Conservation (phyloP, 1,140 invertebrate genomes). For the Megathymus violae region DNA sequence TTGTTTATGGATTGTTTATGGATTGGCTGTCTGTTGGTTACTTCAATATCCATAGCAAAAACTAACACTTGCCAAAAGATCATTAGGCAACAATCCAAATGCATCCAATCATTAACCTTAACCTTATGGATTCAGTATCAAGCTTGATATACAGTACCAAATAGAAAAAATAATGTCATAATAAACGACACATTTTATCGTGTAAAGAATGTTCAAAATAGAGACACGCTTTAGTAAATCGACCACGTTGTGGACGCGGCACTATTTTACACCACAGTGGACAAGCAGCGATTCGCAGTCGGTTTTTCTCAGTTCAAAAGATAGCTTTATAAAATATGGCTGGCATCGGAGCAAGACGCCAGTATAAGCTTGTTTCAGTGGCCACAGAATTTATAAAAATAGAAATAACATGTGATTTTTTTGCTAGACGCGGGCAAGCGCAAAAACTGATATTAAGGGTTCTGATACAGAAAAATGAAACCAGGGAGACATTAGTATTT, state of each 20-base stretch:
- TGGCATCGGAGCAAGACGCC: slow-evolving; percentile 31
- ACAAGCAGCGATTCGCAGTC: slow-evolving; percentile 44
- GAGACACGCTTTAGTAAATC: slow-evolving; percentile 41
- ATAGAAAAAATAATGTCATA: slow-evolving; percentile 53
- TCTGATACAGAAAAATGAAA: too few relatives aligned
- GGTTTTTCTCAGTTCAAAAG: slow-evolving; percentile 43
- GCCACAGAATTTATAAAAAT: background rate
- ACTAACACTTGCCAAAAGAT: slow-evolving; percentile 50
- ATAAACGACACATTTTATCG: slow-evolving; percentile 57
- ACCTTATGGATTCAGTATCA: slow-evolving; percentile 48
- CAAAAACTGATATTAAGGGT: too few relatives aligned
- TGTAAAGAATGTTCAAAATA: slow-evolving; percentile 46
- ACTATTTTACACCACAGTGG: slow-evolving; percentile 42
- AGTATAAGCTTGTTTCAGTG: slow-evolving; percentile 26
- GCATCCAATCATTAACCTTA: slow-evolving; percentile 56
- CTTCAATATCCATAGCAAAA: slow-evolving; percentile 39
- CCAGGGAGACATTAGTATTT: too few relatives aligned
- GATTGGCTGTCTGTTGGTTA: too few relatives aligned
- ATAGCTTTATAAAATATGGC: slow-evolving; percentile 50
- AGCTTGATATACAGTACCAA: slow-evolving; percentile 42
- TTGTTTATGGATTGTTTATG: too few relatives aligned
- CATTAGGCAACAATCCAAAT: slow-evolving; percentile 69
- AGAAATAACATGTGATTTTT: slow-evolving; percentile 13
- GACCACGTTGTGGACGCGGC: slow-evolving; percentile 27
- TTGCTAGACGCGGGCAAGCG: too few relatives aligned